These are phyloP conservation scores for Ochotona princeps DNA, from an alignment of 2,113 vertebrate genomes.

Conservation along the genomic window DNA sequence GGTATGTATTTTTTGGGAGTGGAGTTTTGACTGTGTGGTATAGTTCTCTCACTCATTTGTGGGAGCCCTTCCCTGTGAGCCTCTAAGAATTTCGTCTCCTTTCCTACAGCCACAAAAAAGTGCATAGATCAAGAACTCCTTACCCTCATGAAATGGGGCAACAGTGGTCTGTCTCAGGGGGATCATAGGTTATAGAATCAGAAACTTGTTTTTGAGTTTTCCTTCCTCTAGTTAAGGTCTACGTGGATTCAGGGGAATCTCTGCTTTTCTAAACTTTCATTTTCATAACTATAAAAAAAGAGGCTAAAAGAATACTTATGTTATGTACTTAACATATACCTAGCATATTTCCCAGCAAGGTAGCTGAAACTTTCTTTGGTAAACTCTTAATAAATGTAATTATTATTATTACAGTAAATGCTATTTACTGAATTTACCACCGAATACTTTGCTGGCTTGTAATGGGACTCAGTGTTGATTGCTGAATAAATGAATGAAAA, in stretches of 20 bases:
- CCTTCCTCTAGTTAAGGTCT: not conserved
- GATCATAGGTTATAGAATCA: not conserved
- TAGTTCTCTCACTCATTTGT: not conserved
- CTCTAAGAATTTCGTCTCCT: slow-evolving; percentile 29
- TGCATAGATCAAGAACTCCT: not conserved
- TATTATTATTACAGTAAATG: not conserved
- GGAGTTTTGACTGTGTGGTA: not conserved
- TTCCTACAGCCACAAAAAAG: slow-evolving; percentile 7
- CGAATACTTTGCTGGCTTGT: not conserved
- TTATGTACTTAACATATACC: not conserved
- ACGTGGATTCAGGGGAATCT: not conserved
- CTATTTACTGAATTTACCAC: not conserved
- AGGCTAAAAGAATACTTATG: not conserved
- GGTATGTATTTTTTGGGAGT: slow-evolving; percentile 14
- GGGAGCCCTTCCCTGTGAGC: not conserved
- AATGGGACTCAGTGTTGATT: not conserved
- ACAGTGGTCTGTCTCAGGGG: not conserved
- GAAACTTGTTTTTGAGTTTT: not conserved
- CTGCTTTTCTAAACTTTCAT: not conserved
- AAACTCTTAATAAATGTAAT: not conserved
- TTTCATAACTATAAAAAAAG: not conserved
- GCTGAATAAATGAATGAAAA: not conserved
- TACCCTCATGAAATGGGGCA: not conserved
- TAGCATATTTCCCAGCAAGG: not conserved
- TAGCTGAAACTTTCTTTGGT: not conserved